A percentile compares a stretch with the other conserved stretches of the same genome.
Evolutionary conservation across 1,140 invertebrate genomes (phyloP).

Genomic region (Trachelipus rathkii): DNA sequence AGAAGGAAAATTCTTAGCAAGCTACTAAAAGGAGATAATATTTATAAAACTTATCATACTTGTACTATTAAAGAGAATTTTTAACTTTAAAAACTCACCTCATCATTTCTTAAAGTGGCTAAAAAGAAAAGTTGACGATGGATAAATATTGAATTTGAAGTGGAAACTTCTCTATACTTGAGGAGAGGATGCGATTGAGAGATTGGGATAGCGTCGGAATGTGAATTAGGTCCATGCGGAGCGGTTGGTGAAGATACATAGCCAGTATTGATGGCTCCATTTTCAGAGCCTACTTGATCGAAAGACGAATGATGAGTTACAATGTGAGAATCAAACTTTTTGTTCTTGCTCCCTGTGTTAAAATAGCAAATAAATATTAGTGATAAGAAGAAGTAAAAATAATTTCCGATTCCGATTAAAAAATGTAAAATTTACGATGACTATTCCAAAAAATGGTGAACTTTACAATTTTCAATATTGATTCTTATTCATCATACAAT

Average conservation of each 20-base stretch:
- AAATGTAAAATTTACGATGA: no score
- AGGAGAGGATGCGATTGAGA: not conserved
- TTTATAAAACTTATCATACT: no score
- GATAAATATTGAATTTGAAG: not conserved
- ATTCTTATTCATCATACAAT: no score
- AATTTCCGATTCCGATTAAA: no score
- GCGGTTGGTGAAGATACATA: not conserved
- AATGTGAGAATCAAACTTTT: not conserved
- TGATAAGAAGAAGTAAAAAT: no score
- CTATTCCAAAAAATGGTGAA: no score
- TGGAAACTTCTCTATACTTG: not conserved
- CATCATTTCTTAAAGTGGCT: not conserved
- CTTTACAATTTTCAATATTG: no score
- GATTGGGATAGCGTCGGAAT: not conserved
- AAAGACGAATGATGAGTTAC: not conserved
- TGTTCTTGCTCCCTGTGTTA: not conserved
- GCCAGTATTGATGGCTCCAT: not conserved
- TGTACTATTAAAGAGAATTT: no score
- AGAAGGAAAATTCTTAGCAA: constrained; percentile 1
- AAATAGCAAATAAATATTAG: not conserved
- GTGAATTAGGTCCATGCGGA: not conserved
- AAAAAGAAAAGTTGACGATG: not conserved
- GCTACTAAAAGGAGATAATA: no score
- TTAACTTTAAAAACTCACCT: not conserved
- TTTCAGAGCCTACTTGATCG: not conserved